Percentiles rank a stretch among this genome's conserved stretches.
Conservation (phyloP, 1,140 invertebrate species). For the Araneus ventricosus region DNA sequence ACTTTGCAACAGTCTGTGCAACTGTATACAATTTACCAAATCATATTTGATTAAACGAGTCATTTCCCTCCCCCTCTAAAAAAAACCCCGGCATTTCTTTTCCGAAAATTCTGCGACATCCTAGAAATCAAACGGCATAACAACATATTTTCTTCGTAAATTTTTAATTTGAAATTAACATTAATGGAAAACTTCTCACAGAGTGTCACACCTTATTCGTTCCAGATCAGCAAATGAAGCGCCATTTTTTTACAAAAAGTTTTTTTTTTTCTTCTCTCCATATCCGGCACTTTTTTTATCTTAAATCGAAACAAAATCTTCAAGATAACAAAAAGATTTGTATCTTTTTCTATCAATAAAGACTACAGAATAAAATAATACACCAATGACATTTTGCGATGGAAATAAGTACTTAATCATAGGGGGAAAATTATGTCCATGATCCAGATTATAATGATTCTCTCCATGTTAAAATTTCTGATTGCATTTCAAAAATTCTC, state of each 20-base stretch:
- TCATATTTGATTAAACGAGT: background rate
- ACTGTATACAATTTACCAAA: background rate
- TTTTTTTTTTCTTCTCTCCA: background rate
- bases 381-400: too few species aligned
- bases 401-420: too few species aligned
- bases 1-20: background rate
- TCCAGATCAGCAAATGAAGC: background rate
- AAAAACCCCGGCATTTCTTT: background rate
- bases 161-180: background rate
- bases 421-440: too few species aligned
- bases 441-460: too few species aligned
- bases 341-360: background rate
- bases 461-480: too few species aligned
- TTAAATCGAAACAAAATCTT: background rate
- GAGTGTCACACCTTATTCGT: background rate
- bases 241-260: background rate
- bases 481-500: too few species aligned
- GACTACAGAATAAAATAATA: too few species aligned
- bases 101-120: background rate
- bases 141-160: background rate
- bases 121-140: background rate
- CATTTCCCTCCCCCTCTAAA: background rate
- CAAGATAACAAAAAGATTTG: background rate
- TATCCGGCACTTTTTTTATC: slow-evolving; percentile 1
- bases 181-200: background rate